These are phyloP conservation scores for Drosophila ercepeae DNA, from an alignment of 1,140 invertebrate species.

Conservation along the genomic window DNA sequence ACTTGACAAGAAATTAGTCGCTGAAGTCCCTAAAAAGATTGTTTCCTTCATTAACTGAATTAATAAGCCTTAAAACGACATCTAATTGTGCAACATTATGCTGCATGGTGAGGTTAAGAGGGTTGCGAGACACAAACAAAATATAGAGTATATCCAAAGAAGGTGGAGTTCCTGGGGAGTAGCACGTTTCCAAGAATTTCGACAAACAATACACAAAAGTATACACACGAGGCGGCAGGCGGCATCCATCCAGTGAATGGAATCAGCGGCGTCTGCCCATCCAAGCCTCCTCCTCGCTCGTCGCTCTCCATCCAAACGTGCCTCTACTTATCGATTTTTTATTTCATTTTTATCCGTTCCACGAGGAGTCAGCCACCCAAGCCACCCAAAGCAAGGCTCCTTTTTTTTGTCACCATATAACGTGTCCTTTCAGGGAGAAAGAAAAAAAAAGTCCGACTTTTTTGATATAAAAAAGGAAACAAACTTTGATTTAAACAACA, in stretches of 20 bases:
- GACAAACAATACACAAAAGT: slow-evolving; percentile 48
- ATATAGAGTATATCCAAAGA: slow-evolving; percentile 1
- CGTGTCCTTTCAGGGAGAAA: slow-evolving; percentile 16
- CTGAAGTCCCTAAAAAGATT: no score
- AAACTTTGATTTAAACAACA: no score
- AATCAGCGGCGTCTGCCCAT: slow-evolving; percentile 31
- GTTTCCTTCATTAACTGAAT: slow-evolving; percentile 36
- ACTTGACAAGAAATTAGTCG: no score
- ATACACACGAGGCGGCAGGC: no score
- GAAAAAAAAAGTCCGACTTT: no score
- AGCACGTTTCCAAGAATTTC: slow-evolving; percentile 67
- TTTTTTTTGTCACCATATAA: slow-evolving; percentile 29
- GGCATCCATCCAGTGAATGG: slow-evolving; percentile 32
- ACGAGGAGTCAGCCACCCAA: slow-evolving; percentile 46
- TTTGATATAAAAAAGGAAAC: no score
- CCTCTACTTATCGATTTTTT: slow-evolving; percentile 80
- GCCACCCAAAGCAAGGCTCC: slow-evolving; percentile 1
- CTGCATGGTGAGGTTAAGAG: slow-evolving; percentile 15
- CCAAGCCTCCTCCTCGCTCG: neutral
- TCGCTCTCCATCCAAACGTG: slow-evolving; percentile 63
- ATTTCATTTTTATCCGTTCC: slow-evolving; percentile 78
- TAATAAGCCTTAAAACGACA: slow-evolving; percentile 47
- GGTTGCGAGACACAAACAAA: slow-evolving; percentile 11
- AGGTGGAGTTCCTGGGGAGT: slow-evolving; percentile 20
- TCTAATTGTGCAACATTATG: slow-evolving; percentile 23